Evolutionary conservation across 2,113 vertebrate genomes (phyloP), one percentile per base, ranked within the genome.

Genomic region (Trogon melanurus): DNA sequence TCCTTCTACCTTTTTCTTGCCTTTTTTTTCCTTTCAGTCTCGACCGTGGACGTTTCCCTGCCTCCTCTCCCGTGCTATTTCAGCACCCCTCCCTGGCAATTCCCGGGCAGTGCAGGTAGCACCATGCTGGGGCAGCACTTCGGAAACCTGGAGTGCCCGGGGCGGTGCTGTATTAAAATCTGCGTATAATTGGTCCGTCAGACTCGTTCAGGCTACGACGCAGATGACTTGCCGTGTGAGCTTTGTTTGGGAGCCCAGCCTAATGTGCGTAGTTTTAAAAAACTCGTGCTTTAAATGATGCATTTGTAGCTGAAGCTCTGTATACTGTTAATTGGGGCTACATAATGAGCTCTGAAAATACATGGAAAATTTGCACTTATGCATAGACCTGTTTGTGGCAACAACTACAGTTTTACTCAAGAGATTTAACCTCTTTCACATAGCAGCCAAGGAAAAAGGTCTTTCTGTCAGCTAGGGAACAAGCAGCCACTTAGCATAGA

Each of bases 141-240:
- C 4, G 6, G 41, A 13, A 41, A 13, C 19, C n/a, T 5, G 41
- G 5, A 13, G 6, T 2, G 34, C 14, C 62, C 20, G 1, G 12
- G 5, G 32, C 45, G 6, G 11, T 0, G 25, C 16, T 4, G 0
- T 1, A 3, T 0, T 1, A 2, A 1, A 10, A 10, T 0, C 25
- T 30, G 11, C 0, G 56, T 19, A 0, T 3, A 4, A 5, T 1
- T 6, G 22, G 13, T 15, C 47, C 16, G 2, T 3, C 22, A 16
- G n/a, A 3, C 13, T 16, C 6, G 3, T 1, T 8, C 0, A 57
- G 13, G 27, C 27, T n/a, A 0, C 21, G 0, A 0, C 1, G 23
- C 27, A 3, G 25, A 0, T 8, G 3, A 7, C 18, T 3, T 1
- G 13, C n/a, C 5, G 9, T 2, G 7, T 16, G 7, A 50, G 21